Percentiles rank a stretch among this genome's conserved stretches.
phyloP scores from a whole-genome alignment of 2,888 invertebrate genomes.

The Pandemis heparana region DNA sequence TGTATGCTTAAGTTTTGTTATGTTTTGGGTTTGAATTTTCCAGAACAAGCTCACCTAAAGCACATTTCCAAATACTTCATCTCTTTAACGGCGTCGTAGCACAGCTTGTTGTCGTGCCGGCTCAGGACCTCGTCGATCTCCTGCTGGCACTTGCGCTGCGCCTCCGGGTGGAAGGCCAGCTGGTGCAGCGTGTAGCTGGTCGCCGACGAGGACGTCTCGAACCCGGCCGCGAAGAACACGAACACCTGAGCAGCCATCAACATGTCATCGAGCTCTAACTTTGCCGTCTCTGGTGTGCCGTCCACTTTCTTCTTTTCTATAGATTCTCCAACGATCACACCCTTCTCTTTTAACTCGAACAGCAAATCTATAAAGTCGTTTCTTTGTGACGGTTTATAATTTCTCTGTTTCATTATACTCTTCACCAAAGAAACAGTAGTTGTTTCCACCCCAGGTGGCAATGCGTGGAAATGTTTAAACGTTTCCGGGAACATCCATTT shows the following conservation, averaged over 20 bases:
- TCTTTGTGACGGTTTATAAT: conserved; percentile 58
- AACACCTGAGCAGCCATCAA: conserved; percentile 67
- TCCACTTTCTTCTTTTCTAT: conserved; percentile 55
- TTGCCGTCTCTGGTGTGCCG: conserved; percentile 59
- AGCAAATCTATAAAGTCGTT: conserved; percentile 52
- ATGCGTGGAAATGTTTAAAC: neutral
- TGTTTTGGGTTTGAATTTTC: too few relatives aligned
- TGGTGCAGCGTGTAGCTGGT: conserved; percentile 58
- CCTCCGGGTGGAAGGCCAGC: too few relatives aligned
- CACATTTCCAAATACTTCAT: conserved; percentile 61
- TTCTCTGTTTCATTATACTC: conserved; percentile 61
- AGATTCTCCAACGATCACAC: conserved; percentile 64
- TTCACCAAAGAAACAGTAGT: conserved; percentile 27
- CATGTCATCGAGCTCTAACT: conserved; percentile 60
- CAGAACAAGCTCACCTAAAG: conserved; percentile 45
- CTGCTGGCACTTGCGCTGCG: too few relatives aligned
- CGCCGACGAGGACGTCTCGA: conserved; percentile 77
- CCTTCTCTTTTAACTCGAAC: conserved; percentile 57
- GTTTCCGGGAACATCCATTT: conserved; percentile 38
- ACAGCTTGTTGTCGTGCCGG: too few relatives aligned
- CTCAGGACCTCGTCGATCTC: too few relatives aligned
- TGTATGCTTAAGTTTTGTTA: too few relatives aligned
- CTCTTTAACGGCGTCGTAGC: conserved; percentile 45
- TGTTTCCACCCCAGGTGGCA: conserved; percentile 13
- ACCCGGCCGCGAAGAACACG: conserved; percentile 75